Evolutionary conservation across 1,140 invertebrate species (phyloP), one percentile per base, ranked within the genome.

Genomic region (Streblospio benedicti): DNA sequence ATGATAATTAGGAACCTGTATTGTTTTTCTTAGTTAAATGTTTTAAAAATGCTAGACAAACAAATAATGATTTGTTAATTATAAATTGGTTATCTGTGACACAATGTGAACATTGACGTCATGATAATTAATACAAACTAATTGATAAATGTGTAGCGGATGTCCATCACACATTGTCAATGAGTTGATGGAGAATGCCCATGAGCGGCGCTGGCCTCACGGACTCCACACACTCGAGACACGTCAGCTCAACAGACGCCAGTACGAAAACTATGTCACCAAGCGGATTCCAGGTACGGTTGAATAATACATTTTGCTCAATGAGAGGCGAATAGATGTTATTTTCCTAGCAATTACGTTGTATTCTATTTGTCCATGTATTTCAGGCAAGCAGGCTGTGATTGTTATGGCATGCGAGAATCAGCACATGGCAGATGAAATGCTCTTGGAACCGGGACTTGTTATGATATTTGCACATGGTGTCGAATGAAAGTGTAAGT

Each of bases 381-480:
- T 65, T 59, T 44, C 72, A 71, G 90, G 91, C 60, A 93, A 93
- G 72, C 92, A 95, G 80, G 93, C 93, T 47, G 93, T 97, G 30
- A 82, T 96, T 65, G 92, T 96, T 28, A 84, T 97, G 67, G 87
- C 89, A 60, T 94, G 91, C 76, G 93, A 97, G 76, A 97, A 97
- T 74, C 82, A 85, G 28, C 93, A 96, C 72, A 92, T 97, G 82
- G 87, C 89, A 63, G 90, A 92, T 65, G 91, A 96, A 67, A 91
- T 97, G 85, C 92, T 96, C 82, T 83, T 93, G 31, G 91, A 95
- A 67, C 93, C 93, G 2, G 93, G 93, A n/a, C 82, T 97, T 64
- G 91, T 97, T 16, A 95, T 97, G 92, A 97, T 97, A 69, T 97
- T 97, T 81, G 93, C 93, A 55, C 93, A 97, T 80, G 93, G 93